Conservation (phyloP, 2,797 vertebrate species). For the Carapus acus region DNA sequence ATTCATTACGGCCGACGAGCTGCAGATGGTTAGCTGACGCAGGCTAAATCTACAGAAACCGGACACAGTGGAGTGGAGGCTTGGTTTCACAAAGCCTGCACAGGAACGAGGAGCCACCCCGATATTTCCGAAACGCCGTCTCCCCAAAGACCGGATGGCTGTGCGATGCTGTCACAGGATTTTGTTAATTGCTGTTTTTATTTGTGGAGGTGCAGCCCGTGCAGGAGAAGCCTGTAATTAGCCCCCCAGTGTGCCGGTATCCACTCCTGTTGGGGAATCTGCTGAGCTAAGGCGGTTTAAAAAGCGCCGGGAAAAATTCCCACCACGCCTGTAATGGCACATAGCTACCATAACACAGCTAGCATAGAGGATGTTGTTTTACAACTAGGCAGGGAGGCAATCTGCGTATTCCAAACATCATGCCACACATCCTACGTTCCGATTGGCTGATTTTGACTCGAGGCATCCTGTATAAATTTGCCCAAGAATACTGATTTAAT, state of each 20-base stretch:
- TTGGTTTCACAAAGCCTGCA: not conserved
- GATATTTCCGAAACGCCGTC: conserved; percentile 7
- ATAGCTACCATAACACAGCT: conserved; percentile 4
- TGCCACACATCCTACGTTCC: too few species aligned
- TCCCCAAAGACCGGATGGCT: conserved; percentile 15
- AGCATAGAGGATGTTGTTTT: not conserved
- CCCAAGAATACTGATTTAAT: too few species aligned
- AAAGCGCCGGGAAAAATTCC: conserved; percentile 14
- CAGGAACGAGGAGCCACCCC: conserved; percentile 10
- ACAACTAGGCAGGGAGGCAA: not conserved
- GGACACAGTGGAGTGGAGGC: conserved; percentile 14
- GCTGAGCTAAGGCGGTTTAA: conserved; percentile 12
- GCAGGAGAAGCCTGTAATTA: conserved; percentile 35
- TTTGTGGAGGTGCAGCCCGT: conserved; percentile 23
- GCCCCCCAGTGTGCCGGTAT: conserved; percentile 15
- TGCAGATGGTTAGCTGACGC: conserved; percentile 22
- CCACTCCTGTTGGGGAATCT: conserved; percentile 18
- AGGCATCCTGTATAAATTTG: too few species aligned
- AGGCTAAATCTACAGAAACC: conserved; percentile 16
- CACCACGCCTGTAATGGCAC: conserved; percentile 12
- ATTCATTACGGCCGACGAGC: conserved; percentile 12
- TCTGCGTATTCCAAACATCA: not conserved
- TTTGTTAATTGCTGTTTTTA: conserved; percentile 37
- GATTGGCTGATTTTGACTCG: too few species aligned
- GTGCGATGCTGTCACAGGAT: conserved; percentile 12